Conservation (phyloP, 2,113 vertebrate genomes). For the Pao palembangensis region DNA sequence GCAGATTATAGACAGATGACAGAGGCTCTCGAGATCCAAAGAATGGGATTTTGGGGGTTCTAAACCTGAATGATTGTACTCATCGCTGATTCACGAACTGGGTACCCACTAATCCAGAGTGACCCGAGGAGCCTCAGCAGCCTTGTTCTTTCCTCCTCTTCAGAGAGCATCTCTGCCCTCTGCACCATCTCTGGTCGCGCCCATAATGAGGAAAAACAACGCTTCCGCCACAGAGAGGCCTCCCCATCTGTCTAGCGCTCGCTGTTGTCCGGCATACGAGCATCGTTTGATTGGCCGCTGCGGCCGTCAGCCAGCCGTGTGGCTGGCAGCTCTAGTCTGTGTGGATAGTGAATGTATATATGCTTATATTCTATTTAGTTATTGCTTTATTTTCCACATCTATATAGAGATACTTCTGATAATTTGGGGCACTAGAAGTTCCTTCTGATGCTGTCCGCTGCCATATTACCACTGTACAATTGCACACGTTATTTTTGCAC, state of each 20-base stretch:
- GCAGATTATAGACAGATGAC: neutral
- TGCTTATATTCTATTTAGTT: slow-evolving; percentile 55
- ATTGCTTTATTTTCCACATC: slow-evolving; percentile 61
- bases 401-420: slow-evolving; percentile 36
- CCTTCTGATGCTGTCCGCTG: slow-evolving; percentile 30
- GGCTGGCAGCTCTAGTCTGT: slow-evolving; percentile 36
- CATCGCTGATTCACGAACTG: no score
- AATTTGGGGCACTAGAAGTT: slow-evolving; percentile 32
- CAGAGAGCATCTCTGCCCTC: slow-evolving; percentile 1
- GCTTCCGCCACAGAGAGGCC: no score
- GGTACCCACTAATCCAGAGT: neutral
- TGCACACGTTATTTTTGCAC: slow-evolving; percentile 43
- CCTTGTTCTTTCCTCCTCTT: slow-evolving; percentile 5
- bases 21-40: slow-evolving; percentile 18
- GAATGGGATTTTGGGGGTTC: neutral
- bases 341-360: slow-evolving; percentile 67
- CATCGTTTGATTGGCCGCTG: slow-evolving; percentile 26
- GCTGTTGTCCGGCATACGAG: neutral
- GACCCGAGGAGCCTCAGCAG: slow-evolving; percentile 1
- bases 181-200: slow-evolving; percentile 15
- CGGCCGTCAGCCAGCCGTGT: slow-evolving; percentile 36
- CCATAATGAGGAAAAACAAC: neutral
- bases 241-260: no score
- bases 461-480: slow-evolving; percentile 39
- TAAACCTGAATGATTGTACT: neutral